phyloP scores from a whole-genome alignment of 2,888 invertebrate species.

The Eupithecia exiguata region DNA sequence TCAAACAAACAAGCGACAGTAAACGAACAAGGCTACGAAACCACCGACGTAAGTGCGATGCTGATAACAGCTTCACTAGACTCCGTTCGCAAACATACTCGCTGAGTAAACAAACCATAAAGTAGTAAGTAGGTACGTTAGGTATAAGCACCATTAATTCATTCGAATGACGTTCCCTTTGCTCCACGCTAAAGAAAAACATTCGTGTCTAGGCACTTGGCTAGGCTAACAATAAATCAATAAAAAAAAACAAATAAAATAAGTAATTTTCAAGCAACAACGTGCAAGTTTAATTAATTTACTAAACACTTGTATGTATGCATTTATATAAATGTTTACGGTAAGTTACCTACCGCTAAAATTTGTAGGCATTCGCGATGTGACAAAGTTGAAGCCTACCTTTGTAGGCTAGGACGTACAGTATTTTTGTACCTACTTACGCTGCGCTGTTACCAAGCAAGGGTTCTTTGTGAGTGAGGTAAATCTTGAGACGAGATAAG shows the following conservation, averaged over 20 bases:
- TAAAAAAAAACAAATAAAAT: not conserved
- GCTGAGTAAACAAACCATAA: conserved; percentile 55
- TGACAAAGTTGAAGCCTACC: not conserved
- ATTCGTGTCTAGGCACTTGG: not conserved
- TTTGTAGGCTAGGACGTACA: not conserved
- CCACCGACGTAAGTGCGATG: conserved; percentile 56
- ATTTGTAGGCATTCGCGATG: not conserved
- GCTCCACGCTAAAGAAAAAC: conserved; percentile 13
- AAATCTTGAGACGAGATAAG: not conserved
- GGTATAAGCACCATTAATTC: conserved; percentile 29
- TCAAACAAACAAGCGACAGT: conserved; percentile 41
- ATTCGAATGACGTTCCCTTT: conserved; percentile 26
- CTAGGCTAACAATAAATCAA: not conserved
- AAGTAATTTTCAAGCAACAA: not conserved
- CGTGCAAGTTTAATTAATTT: not conserved
- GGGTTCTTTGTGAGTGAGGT: not conserved
- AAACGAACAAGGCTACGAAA: conserved; percentile 55
- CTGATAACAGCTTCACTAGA: conserved; percentile 68
- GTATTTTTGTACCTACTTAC: not conserved
- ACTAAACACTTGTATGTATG: not conserved
- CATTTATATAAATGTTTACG: not conserved
- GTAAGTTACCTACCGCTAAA: not conserved
- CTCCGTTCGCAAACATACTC: conserved; percentile 50
- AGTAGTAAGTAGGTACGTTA: conserved; percentile 31
- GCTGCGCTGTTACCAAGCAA: not conserved